Evolutionary conservation across 2,888 invertebrate genomes (phyloP), one percentile per base, ranked within the genome.

Genomic region (Incurvaria masculella): DNA sequence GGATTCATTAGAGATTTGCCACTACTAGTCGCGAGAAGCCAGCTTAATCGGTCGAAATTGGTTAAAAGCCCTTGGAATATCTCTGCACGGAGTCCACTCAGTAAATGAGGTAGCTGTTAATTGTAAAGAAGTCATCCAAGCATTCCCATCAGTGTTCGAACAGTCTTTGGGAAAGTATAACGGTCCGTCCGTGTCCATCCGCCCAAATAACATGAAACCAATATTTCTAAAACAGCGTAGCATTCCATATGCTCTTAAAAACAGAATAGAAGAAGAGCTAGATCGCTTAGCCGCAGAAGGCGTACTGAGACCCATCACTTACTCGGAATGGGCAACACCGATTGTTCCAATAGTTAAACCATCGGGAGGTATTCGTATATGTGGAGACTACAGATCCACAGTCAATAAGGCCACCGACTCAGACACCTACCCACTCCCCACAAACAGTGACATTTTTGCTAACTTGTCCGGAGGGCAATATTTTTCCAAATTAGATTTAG

Each of bases 201-300:
- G 33, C 14, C 33, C 33, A 14, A 33, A 33, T n/a, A 14, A 33
- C 14, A 14, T 33, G 6, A 33, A 33, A 20, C 57, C 59, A 6
- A 57, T 50, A 21, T 59, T 59, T 50, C n/a, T 57, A 1, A 54
- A 56, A 42, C 51, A 54, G 5, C 51, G 53, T 14, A 51, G 49
- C 26, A n/a, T n/a, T n/a, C n/a, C n/a, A n/a, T n/a, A n/a, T n/a
- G n/a, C n/a, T n/a, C n/a, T n/a, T n/a, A n/a, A n/a, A n/a, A n/a
- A n/a, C n/a, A n/a, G n/a, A n/a, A n/a, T n/a, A n/a, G n/a, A n/a
- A n/a, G n/a, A n/a, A n/a, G n/a, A n/a, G n/a, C n/a, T n/a, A n/a
- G n/a, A n/a, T n/a, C n/a, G n/a, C n/a, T n/a, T n/a, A n/a, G n/a
- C n/a, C n/a, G n/a, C n/a, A n/a, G n/a, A n/a, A n/a, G n/a, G n/a